Percentiles rank a stretch among this genome's conserved stretches.
These are phyloP conservation scores for Drosophila arawakana DNA, from an alignment of 1,140 invertebrate species.

Conservation along the genomic window DNA sequence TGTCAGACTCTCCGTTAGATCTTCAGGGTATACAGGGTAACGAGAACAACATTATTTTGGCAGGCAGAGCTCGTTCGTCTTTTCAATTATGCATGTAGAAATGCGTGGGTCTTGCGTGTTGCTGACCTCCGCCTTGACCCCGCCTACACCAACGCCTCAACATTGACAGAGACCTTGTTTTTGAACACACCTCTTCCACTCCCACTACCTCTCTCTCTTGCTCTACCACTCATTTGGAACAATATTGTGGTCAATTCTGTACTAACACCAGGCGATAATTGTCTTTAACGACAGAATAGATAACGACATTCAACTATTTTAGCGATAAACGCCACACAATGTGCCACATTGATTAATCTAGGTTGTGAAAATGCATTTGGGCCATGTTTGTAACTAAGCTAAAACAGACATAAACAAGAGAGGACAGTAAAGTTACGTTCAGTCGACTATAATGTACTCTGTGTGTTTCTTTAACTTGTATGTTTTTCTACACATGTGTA, in stretches of 20 bases:
- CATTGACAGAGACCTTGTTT: not conserved
- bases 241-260: conserved; percentile 12
- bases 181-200: not conserved
- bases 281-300: conserved; percentile 21
- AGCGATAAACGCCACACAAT: conserved; percentile 18
- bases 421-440: not conserved
- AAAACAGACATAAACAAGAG: not conserved
- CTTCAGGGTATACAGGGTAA: not conserved
- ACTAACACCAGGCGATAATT: conserved; percentile 22
- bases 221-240: not conserved
- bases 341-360: conserved; percentile 16
- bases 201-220: not conserved
- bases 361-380: not conserved
- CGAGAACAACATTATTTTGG: conserved; percentile 13
- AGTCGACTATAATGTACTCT: no score
- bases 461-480: no score
- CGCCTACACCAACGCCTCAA: not conserved
- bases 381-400: not conserved
- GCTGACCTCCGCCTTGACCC: not conserved
- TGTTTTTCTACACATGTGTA: no score
- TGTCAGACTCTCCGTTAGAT: not conserved
- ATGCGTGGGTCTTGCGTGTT: conserved; percentile 21
- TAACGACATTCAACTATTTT: conserved; percentile 18
- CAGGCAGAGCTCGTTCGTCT: conserved; percentile 6
- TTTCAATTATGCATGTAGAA: conserved; percentile 40